Conservation (phyloP, 2,113 vertebrate genomes). For the Anoura caudifer region DNA sequence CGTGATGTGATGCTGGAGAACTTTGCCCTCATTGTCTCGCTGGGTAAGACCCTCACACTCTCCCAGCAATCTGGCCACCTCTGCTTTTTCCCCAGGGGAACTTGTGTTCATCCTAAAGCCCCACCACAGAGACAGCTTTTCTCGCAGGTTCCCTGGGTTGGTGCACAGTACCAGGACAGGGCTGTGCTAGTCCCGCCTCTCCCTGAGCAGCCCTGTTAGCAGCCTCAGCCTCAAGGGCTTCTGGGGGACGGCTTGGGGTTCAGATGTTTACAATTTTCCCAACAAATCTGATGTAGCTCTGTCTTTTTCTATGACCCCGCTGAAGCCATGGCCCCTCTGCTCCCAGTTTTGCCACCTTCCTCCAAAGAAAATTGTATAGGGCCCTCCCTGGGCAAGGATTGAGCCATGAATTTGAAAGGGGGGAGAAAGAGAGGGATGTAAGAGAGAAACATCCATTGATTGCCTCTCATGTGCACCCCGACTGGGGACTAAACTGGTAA, state of each 20-base stretch:
- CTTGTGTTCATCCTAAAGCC: not conserved
- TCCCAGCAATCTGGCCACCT: not conserved
- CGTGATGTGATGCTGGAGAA: slow-evolving; percentile 52
- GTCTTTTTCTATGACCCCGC: not conserved
- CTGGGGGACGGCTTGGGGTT: not conserved
- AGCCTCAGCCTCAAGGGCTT: not conserved
- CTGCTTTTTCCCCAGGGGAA: not conserved
- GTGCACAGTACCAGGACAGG: not conserved
- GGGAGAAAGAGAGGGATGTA: too few species aligned
- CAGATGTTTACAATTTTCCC: not conserved
- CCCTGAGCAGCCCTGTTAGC: not conserved
- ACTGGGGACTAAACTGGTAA: too few species aligned
- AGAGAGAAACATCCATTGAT: too few species aligned
- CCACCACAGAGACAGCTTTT: not conserved
- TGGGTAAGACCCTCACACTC: slow-evolving; percentile 16
- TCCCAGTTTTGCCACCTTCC: not conserved
- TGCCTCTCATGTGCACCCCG: too few species aligned
- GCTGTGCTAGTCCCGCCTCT: not conserved
- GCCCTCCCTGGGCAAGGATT: not conserved
- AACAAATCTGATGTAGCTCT: not conserved
- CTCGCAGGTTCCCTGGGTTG: not conserved
- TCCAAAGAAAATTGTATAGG: not conserved
- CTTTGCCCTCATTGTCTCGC: not conserved
- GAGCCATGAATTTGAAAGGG: not conserved
- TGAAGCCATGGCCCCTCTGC: not conserved